These are phyloP conservation scores for Noturus placidus DNA, from an alignment of 2,113 vertebrate genomes.

Conservation along the genomic window DNA sequence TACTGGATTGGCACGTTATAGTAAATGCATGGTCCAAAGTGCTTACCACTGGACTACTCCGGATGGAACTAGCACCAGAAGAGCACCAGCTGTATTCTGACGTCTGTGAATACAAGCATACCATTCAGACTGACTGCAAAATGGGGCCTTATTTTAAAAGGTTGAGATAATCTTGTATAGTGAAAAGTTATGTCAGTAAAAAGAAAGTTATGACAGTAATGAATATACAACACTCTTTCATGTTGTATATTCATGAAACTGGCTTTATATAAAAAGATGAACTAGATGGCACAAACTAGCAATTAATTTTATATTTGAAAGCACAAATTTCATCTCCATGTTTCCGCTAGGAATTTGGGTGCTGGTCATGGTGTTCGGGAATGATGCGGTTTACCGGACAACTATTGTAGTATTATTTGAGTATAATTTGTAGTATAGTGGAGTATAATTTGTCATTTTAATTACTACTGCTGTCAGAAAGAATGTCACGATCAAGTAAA, in stretches of 20 bases:
- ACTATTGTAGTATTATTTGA: neutral
- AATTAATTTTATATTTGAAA: neutral
- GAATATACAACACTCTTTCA: neutral
- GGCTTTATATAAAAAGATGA: neutral
- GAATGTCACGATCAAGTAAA: neutral
- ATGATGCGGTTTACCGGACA: neutral
- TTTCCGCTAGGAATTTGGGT: neutral
- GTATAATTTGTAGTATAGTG: neutral
- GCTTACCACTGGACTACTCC: constrained; percentile 92
- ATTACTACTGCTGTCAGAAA: neutral
- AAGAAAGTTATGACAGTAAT: neutral
- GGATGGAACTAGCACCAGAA: constrained; percentile 83
- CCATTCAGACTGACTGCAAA: constrained; percentile 59
- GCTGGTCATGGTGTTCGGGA: neutral
- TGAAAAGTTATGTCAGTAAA: too few relatives aligned
- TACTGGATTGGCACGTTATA: constrained; percentile 36
- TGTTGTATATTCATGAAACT: neutral
- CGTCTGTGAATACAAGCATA: constrained; percentile 75
- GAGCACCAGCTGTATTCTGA: constrained; percentile 90
- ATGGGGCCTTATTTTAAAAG: neutral
- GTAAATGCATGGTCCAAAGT: neutral
- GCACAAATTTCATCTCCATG: neutral
- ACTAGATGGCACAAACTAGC: neutral
- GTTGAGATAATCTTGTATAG: constrained; percentile 11
- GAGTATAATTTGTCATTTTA: neutral